Percentiles rank a stretch among this genome's conserved stretches.
Conservation (phyloP, 2,797 vertebrate genomes). For the Ibycter americanus region DNA sequence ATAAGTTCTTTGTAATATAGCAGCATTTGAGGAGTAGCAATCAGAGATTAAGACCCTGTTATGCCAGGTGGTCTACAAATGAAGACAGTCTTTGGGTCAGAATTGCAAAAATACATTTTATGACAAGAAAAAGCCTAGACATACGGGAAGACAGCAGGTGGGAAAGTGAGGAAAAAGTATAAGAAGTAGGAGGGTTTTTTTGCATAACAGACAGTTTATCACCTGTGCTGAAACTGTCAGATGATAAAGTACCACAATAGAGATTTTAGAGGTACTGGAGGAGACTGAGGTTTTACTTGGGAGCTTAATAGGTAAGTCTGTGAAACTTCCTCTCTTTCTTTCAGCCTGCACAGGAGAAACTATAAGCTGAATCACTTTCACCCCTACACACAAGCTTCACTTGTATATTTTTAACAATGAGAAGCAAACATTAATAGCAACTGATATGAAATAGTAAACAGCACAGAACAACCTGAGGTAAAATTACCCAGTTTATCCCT, state of each 20-base stretch:
- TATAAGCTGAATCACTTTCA: neutral
- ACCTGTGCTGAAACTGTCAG: neutral
- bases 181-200: fast-evolving
- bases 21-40: neutral
- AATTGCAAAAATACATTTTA: neutral
- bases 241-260: neutral
- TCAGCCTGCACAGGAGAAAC: neutral
- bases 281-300: neutral
- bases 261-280: neutral
- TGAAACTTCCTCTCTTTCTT: neutral
- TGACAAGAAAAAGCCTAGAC: neutral
- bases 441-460: neutral
- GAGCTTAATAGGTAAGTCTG: neutral
- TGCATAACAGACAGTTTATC: neutral
- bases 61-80: neutral
- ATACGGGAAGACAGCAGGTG: neutral
- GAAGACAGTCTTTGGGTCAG: neutral
- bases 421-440: neutral
- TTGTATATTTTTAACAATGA: neutral
- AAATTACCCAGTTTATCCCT: neutral
- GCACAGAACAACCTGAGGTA: neutral
- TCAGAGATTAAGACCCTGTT: neutral
- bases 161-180: neutral
- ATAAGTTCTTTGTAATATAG: neutral
- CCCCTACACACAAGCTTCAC: neutral